Conservation (phyloP, 2,797 vertebrate species). For the Chrosomus eos region DNA sequence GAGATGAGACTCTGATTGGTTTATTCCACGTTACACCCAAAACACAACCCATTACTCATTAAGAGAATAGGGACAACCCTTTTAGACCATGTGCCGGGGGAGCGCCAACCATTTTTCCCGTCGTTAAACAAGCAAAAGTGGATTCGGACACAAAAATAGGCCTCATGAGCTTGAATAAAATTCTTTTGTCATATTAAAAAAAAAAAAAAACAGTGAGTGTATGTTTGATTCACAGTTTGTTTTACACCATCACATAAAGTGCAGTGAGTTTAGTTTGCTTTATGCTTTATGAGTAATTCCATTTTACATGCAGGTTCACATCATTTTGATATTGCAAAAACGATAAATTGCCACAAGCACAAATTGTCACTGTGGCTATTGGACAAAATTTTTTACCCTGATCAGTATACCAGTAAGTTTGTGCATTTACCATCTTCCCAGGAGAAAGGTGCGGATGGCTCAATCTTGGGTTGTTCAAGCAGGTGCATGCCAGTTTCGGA, state of each 20-base stretch:
- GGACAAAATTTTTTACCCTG: not conserved
- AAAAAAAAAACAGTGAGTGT: not conserved
- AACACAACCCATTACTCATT: too few species aligned
- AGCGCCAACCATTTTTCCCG: too few species aligned
- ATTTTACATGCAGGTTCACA: not conserved
- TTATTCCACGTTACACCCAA: too few species aligned
- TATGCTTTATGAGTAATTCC: not conserved
- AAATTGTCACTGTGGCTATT: not conserved
- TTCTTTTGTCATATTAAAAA: not conserved
- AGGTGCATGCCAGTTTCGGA: constrained; percentile 89
- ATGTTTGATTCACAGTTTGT: not conserved
- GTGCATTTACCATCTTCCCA: constrained; percentile 92
- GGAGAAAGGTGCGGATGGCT: constrained; percentile 84
- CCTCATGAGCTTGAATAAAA: not conserved
- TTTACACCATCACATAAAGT: not conserved
- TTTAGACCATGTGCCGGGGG: too few species aligned
- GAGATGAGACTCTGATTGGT: too few species aligned
- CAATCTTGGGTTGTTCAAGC: constrained; percentile 83
- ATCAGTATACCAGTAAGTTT: too few species aligned
- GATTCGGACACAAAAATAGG: too few species aligned
- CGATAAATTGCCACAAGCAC: not conserved
- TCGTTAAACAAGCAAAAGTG: too few species aligned
- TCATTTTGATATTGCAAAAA: not conserved
- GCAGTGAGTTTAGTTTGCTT: not conserved
- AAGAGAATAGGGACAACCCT: too few species aligned